Base-by-base conservation (phyloP, 2,888 invertebrate species). In the Myopa tessellatipennis region DNA sequence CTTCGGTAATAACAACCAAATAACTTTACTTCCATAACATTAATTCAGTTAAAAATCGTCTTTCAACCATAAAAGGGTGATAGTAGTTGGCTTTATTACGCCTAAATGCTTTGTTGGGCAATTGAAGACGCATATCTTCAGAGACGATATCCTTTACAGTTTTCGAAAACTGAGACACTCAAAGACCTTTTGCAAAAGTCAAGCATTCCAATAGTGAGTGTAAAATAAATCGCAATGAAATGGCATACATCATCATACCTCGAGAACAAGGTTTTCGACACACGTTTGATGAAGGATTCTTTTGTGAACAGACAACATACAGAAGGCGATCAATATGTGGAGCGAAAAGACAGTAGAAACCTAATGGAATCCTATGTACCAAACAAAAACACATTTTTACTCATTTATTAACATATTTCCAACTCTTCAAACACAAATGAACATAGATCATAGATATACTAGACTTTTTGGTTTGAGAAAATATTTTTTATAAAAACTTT, bases 301-400 rank as follows among this genome's bases (percentile, higher is more conserved):
- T 84, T 90, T 65, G 79, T 90, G 81, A 86, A 88, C 77, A 88
- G 86, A 79, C 87, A 87, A 86, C 86, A 87, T 55, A 82, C 85
- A 7, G 85, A 87, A 69, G 86, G 86, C 78, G 83, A 86, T 78
- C 85, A 86, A 76, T 86, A 87, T 82, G 83, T 83, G 78, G 87
- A 87, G 71, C 86, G 87, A 58, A 86, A 87, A 83, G 89, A 90
- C 82, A 86, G 87, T 84, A 85, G 89, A 78, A 89, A 89, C 83
- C 87, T 90, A 81, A 85, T 87, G 85, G 89, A 89, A 82, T 88
- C 89, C 83, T 88, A 89, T 86, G 89, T 89, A 88, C 83, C 80
- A 68, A 36, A 60, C 65, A 60, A 60, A 34, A 76, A 63, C 14
- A 65, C 4, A 4, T 65, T 65, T 65, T 65, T 16, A 16, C 16